These are phyloP conservation scores for Drosophila pandora DNA, from an alignment of 1,140 invertebrate species.

Conservation along the genomic window DNA sequence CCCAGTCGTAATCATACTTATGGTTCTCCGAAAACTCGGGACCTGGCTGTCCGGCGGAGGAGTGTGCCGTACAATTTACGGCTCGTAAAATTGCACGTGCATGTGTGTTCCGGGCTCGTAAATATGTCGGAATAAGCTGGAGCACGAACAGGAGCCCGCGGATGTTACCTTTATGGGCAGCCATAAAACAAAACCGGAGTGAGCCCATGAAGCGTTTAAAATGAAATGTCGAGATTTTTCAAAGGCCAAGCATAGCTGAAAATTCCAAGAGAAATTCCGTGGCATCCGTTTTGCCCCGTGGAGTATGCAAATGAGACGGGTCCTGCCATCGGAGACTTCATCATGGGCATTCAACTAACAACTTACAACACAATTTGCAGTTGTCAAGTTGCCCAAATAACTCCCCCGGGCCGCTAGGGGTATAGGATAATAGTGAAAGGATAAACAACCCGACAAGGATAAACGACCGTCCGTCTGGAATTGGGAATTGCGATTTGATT, in stretches of 20 bases:
- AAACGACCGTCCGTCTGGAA: neutral
- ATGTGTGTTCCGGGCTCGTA: constrained; percentile 23
- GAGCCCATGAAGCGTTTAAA: constrained; percentile 45
- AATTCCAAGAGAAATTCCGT: constrained; percentile 15
- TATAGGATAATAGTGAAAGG: neutral
- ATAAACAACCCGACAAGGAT: neutral
- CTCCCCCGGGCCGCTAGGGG: neutral
- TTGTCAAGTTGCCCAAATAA: constrained; percentile 15
- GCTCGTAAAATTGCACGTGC: constrained; percentile 58
- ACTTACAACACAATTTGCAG: constrained; percentile 40
- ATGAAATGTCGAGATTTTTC: constrained; percentile 58
- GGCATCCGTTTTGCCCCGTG: constrained; percentile 1
- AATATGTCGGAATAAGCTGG: constrained; percentile 29
- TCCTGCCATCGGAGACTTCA: constrained; percentile 13
- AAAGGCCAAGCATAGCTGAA: neutral
- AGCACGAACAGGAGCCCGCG: neutral
- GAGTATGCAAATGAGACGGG: constrained; percentile 39
- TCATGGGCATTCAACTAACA: constrained; percentile 14
- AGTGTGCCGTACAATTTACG: constrained; percentile 66
- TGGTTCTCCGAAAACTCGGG: constrained; percentile 14
- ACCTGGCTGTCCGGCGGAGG: constrained; percentile 20
- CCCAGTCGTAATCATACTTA: constrained; percentile 35
- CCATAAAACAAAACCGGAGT: constrained; percentile 62
- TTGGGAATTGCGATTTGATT: constrained; percentile 15
- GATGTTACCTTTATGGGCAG: constrained; percentile 35